Conservation (phyloP, 2,888 invertebrate genomes). For the Fragum sueziense region DNA sequence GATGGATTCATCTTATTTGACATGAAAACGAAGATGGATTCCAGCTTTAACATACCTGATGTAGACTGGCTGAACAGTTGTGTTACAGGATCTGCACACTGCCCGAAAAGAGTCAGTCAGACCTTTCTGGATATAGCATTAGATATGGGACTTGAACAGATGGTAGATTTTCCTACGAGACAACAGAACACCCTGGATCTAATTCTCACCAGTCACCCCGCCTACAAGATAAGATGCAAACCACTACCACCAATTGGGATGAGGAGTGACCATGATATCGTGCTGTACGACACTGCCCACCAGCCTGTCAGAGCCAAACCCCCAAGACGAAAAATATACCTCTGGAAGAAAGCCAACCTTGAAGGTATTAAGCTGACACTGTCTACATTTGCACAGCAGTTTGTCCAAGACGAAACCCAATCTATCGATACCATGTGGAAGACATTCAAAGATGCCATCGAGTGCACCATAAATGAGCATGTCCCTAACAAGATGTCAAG, state of each 20-base stretch:
- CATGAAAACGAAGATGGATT: too few species aligned
- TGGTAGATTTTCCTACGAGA: not conserved
- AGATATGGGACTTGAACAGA: conserved; percentile 5
- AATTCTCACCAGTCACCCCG: conserved; percentile 42
- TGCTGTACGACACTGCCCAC: not conserved
- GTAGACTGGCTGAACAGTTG: not conserved
- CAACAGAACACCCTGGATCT: conserved; percentile 27
- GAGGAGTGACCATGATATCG: conserved; percentile 36
- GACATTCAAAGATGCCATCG: not conserved
- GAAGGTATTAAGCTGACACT: not conserved
- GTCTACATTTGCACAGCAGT: not conserved
- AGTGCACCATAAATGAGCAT: not conserved
- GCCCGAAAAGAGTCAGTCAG: not conserved
- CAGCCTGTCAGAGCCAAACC: not conserved
- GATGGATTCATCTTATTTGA: too few species aligned
- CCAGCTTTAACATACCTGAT: not conserved
- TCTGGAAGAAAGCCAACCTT: conserved; percentile 25
- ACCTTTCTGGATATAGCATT: not conserved
- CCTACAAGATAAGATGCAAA: conserved; percentile 38
- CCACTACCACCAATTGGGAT: conserved; percentile 35
- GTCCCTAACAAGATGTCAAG: not conserved
- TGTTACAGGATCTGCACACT: not conserved
- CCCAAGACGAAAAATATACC: not conserved
- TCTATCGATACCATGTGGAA: conserved; percentile 23
- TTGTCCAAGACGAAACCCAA: too few species aligned